A percentile compares a stretch with the other conserved stretches of the same genome.
Conservation (phyloP, 1,140 invertebrate species). For the Drosophila sproati region DNA sequence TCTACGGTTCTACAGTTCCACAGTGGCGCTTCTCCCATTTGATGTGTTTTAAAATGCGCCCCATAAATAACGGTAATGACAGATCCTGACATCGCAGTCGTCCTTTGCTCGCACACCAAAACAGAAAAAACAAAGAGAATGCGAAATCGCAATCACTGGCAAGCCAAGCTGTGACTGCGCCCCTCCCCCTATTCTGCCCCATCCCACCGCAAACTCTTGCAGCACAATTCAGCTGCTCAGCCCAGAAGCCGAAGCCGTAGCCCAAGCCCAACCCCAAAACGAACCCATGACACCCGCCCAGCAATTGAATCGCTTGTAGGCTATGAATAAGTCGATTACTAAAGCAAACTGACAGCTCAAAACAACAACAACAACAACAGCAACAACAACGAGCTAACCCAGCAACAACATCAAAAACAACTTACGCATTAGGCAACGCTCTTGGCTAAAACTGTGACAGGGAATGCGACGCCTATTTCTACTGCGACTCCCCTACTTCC, state of each 20-base stretch:
- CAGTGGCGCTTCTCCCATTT: conserved; percentile 16
- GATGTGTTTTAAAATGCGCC: conserved; percentile 53
- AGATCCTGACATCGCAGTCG: conserved; percentile 41
- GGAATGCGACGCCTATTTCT: background rate
- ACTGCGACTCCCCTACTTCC: background rate
- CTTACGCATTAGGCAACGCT: conserved; percentile 14
- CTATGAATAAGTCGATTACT: conserved; percentile 55
- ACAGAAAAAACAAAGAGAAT: conserved; percentile 30
- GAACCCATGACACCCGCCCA: background rate
- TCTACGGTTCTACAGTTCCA: background rate
- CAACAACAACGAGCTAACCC: background rate
- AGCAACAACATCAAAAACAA: conserved; percentile 8
- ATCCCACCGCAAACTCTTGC: too few relatives aligned
- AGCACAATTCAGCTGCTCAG: too few relatives aligned
- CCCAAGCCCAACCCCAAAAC: background rate
- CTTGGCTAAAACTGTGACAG: background rate
- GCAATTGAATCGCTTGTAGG: conserved; percentile 45
- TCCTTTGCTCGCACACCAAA: conserved; percentile 16
- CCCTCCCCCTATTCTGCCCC: background rate
- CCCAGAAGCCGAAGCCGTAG: too few relatives aligned
- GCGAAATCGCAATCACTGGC: conserved; percentile 38
- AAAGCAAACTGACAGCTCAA: conserved; percentile 39
- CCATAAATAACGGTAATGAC: conserved; percentile 57
- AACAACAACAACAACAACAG: background rate
- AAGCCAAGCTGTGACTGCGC: conserved; percentile 32